Evolutionary conservation across 2,888 invertebrate species (phyloP).

Genomic region (Drosophila meridiana): DNA sequence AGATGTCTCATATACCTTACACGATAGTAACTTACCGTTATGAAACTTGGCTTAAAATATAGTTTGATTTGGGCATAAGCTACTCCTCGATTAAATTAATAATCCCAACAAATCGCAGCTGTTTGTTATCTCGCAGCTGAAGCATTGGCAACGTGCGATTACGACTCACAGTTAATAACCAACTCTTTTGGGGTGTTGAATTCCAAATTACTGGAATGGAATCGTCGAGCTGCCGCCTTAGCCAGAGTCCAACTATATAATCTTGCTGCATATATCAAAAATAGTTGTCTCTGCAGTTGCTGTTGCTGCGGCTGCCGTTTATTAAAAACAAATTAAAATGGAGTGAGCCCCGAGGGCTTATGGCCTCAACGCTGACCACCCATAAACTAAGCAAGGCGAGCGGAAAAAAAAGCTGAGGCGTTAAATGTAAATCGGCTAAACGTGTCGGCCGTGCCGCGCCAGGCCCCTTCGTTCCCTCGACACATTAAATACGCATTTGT

Average conservation of each 20-base stretch:
- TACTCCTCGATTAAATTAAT: slow-evolving; percentile 25
- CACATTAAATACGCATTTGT: slow-evolving; percentile 82
- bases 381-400: slow-evolving; percentile 61
- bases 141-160: slow-evolving; percentile 55
- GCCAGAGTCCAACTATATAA: slow-evolving; percentile 56
- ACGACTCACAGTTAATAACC: slow-evolving; percentile 57
- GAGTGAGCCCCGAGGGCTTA: slow-evolving; percentile 67
- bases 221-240: slow-evolving; percentile 55
- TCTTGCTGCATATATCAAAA: slow-evolving; percentile 74
- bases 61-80: slow-evolving; percentile 16
- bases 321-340: slow-evolving; percentile 78
- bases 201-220: slow-evolving; percentile 70
- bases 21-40: background rate
- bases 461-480: slow-evolving; percentile 46
- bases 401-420: slow-evolving; percentile 57
- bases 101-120: slow-evolving; percentile 23
- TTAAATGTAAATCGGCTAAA: slow-evolving; percentile 71
- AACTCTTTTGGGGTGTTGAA: slow-evolving; percentile 69
- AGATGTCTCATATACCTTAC: background rate
- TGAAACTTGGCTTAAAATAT: background rate
- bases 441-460: slow-evolving; percentile 15
- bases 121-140: slow-evolving; percentile 25
- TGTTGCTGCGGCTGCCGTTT: slow-evolving; percentile 47
- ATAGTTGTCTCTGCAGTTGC: slow-evolving; percentile 39
- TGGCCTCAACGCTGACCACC: slow-evolving; percentile 76